Base-by-base conservation (phyloP, 2,113 vertebrate genomes). In the Oncorhynchus tshawytscha region DNA sequence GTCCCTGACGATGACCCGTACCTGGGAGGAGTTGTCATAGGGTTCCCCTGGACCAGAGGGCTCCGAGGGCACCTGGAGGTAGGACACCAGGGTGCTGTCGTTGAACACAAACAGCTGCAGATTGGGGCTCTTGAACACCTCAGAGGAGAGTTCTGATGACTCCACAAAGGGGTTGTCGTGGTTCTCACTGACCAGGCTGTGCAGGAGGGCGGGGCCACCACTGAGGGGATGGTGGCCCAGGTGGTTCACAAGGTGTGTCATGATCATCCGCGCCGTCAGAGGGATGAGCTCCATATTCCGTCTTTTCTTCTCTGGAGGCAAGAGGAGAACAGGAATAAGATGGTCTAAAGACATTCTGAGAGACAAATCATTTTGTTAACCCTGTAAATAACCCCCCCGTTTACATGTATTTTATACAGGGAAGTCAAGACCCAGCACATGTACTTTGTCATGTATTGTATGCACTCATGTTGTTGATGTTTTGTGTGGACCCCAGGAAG, bases 241-340 rank as follows among this genome's bases (percentile, higher is more conserved):
- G 89, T 99, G 96, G 88, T 99, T 99, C 79, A 99, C 96, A 11
- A 99, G 94, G 86, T 99, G 98, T 3, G 96, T 94, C 97, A 99
- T 99, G 76, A 99, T 94, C 96, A 98, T 97, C 27, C 97, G 89
- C 0, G 97, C 97, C 0, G 98, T 98, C 73, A 99, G 89, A 3
- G 98, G 98, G 79, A 99, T 98, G 82, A 99, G 79, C 45, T 98
- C 97, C 89, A 97, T 90, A 84, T 92, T 99, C 78, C 97, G 94
- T 3, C 96, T 94, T 70, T 88, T 96, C 81, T 94, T 97, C 84
- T 97, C 98, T 99, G 84, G n/a, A 81, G 2, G 49, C 29, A 45
- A 45, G 83, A 79, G 0, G 34, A 24, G 31, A 5, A 78, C 13
- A 1, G 5, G 39, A 70, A 71, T 57, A 18, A 9, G 9, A 16